Conservation (phyloP, 2,888 invertebrate species). For the Heliconius sara region DNA sequence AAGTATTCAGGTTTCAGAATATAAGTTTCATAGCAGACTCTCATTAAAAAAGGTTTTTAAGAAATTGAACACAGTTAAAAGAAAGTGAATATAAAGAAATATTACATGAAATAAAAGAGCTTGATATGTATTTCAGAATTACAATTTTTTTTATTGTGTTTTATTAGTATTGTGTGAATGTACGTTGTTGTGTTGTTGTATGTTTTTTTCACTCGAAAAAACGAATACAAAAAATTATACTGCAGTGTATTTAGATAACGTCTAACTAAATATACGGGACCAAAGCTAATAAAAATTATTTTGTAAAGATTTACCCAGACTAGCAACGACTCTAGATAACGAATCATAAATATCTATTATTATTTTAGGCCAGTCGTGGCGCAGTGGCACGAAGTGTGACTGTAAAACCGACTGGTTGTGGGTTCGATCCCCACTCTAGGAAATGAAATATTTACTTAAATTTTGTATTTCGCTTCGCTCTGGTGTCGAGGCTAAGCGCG, state of each 20-base stretch:
- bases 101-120: slow-evolving; percentile 4
- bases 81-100: slow-evolving; percentile 18
- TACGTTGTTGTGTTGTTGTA: not conserved
- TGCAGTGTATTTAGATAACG: not conserved
- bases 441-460: no score
- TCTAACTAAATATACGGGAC: not conserved
- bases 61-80: slow-evolving; percentile 13
- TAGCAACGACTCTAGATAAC: not conserved
- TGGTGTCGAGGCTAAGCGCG: no score
- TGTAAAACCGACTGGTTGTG: no score
- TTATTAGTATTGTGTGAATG: not conserved
- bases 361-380: no score
- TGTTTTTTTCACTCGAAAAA: not conserved
- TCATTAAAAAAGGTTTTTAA: slow-evolving; percentile 17
- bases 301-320: not conserved
- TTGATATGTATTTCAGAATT: not conserved
- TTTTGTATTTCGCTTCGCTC: no score
- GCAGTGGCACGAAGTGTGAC: no score
- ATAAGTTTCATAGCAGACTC: slow-evolving; percentile 9
- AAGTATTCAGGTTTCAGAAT: slow-evolving; percentile 19
- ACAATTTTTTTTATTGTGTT: not conserved
- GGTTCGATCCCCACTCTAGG: no score
- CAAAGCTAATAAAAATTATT: not conserved
- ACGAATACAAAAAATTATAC: not conserved
- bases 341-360: not conserved